Evolutionary conservation across 2,113 vertebrate species (phyloP).

Genomic region (Halichoerus grypus): DNA sequence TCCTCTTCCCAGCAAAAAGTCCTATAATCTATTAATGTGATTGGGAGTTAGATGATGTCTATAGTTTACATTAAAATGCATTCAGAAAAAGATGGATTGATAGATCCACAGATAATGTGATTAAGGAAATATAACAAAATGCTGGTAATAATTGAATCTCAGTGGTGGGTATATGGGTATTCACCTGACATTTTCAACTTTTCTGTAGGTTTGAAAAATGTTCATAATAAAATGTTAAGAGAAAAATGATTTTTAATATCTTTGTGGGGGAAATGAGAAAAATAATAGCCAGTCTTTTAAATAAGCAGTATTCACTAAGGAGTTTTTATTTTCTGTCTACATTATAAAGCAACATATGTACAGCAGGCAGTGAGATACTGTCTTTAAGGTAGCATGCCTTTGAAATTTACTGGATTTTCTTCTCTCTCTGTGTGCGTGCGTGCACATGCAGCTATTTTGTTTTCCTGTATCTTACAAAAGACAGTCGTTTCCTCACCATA

Average conservation of each 20-base stretch:
- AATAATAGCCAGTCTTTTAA: not conserved
- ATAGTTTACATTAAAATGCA: not conserved
- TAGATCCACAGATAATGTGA: not conserved
- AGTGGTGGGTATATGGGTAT: not conserved
- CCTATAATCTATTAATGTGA: not conserved
- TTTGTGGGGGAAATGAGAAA: not conserved
- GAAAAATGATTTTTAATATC: not conserved
- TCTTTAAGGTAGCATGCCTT: not conserved
- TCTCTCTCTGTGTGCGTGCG: not conserved
- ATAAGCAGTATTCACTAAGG: conserved; percentile 7
- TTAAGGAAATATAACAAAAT: not conserved
- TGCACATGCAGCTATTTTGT: conserved; percentile 91
- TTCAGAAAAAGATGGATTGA: not conserved
- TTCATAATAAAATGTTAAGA: conserved; percentile 19
- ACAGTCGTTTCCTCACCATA: conserved; percentile 92
- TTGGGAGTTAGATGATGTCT: not conserved
- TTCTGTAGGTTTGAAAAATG: conserved; percentile 13
- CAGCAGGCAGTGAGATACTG: not conserved
- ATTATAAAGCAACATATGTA: conserved; percentile 41
- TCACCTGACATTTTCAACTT: not conserved
- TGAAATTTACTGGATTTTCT: conserved; percentile 17
- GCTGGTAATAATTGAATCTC: not conserved
- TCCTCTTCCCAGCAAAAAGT: conserved; percentile 4
- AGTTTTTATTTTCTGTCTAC: conserved; percentile 30
- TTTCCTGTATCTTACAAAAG: conserved; percentile 93